Evolutionary conservation across 2,888 invertebrate species (phyloP).

Genomic region (Criorhina ranunculi): DNA sequence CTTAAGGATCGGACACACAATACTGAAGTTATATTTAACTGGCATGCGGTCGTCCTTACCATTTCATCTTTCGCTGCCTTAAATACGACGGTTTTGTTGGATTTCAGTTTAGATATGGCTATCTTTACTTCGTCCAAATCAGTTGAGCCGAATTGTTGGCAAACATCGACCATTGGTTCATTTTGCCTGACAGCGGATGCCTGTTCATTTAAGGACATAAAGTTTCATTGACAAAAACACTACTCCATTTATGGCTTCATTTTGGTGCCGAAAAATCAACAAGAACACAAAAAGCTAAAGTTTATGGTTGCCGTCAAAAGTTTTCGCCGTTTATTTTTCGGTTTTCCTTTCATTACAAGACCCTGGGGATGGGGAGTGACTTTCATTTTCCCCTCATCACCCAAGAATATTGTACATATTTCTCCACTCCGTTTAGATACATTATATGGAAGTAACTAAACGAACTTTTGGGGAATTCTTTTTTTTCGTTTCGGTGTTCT

Average conservation of each 20-base stretch:
- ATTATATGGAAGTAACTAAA: not conserved
- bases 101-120: too few relatives aligned
- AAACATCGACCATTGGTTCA: too few relatives aligned
- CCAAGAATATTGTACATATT: constrained; percentile 4
- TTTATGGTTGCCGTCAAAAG: constrained; percentile 54
- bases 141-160: too few relatives aligned
- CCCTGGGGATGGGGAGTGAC: not conserved
- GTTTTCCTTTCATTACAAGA: constrained; percentile 46
- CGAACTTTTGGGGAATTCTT: constrained; percentile 42
- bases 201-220: not conserved
- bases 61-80: too few relatives aligned
- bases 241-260: not conserved
- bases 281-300: constrained; percentile 43
- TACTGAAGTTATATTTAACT: too few relatives aligned
- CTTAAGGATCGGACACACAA: too few relatives aligned
- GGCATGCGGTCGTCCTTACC: too few relatives aligned
- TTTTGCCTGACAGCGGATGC: too few relatives aligned
- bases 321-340: constrained; percentile 38
- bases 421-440: not conserved
- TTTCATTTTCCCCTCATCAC: constrained; percentile 44
- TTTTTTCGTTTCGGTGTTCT: constrained; percentile 32
- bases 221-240: constrained; percentile 11
- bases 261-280: constrained; percentile 12
- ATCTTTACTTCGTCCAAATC: too few relatives aligned
- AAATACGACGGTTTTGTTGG: too few relatives aligned